phyloP scores from a whole-genome alignment of 2,888 invertebrate genomes.

The Agrotis puta region DNA sequence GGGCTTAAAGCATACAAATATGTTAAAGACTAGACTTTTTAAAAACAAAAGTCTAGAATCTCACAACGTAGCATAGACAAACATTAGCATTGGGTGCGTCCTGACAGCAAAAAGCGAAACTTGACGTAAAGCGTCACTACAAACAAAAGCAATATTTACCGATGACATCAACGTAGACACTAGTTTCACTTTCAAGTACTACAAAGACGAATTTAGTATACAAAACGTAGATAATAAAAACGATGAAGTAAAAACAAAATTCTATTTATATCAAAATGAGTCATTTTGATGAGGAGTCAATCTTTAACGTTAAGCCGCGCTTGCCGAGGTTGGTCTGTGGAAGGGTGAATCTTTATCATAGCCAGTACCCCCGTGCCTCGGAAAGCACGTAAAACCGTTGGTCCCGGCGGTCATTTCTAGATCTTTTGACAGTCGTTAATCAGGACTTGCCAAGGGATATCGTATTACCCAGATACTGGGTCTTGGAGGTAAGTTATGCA shows the following conservation, averaged over 20 bases:
- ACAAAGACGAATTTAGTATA: constrained; percentile 43
- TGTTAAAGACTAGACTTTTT: not conserved
- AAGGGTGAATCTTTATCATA: no score
- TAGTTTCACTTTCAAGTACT: constrained; percentile 53
- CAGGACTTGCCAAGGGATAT: no score
- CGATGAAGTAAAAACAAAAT: constrained; percentile 26
- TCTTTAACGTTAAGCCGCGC: no score
- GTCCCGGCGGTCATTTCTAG: no score
- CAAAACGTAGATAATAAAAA: constrained; percentile 41
- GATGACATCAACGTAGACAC: constrained; percentile 45
- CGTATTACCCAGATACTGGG: no score
- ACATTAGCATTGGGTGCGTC: constrained; percentile 20
- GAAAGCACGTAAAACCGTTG: no score
- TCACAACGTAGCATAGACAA: not conserved
- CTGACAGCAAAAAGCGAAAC: constrained; percentile 47
- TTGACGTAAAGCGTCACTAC: constrained; percentile 20
- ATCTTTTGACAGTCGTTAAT: no score
- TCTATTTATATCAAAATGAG: constrained; percentile 31
- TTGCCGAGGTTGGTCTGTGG: no score
- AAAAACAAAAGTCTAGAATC: constrained; percentile 2
- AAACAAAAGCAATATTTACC: constrained; percentile 43
- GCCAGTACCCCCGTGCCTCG: no score
- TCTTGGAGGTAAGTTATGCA: no score
- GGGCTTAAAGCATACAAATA: not conserved
- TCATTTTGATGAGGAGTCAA: constrained; percentile 22